phyloP scores from a whole-genome alignment of 2,888 invertebrate genomes.

The Eudiplozoon nipponicum region DNA sequence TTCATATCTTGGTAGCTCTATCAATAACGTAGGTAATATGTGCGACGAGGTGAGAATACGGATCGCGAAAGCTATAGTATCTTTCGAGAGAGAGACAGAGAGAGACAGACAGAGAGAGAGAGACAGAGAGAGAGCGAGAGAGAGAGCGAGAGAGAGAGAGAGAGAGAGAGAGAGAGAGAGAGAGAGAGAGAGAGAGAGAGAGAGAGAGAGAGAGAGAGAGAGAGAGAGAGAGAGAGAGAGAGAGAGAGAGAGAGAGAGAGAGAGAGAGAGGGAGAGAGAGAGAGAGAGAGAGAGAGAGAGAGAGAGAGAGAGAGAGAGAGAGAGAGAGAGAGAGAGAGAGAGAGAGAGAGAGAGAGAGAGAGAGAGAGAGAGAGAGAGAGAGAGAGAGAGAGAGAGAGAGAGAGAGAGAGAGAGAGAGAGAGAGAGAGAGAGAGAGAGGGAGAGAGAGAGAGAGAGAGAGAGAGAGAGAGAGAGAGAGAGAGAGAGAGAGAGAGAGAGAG shows the following conservation, averaged over 20 bases:
- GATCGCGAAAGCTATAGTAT: no score
- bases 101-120: slow-evolving; percentile 8
- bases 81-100: no score
- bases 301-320: neutral
- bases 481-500: neutral
- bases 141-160: slow-evolving; percentile 6
- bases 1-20: no score
- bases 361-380: slow-evolving; percentile 8
- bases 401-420: slow-evolving; percentile 6
- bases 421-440: slow-evolving; percentile 11
- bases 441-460: slow-evolving; percentile 9
- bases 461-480: slow-evolving; percentile 8
- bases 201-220: slow-evolving; percentile 9
- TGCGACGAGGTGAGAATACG: no score
- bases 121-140: slow-evolving; percentile 14
- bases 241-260: slow-evolving; percentile 7
- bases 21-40: no score
- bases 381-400: slow-evolving; percentile 11
- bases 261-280: slow-evolving; percentile 10
- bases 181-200: slow-evolving; percentile 9
- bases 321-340: slow-evolving; percentile 3
- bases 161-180: slow-evolving; percentile 14
- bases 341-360: slow-evolving; percentile 13
- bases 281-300: slow-evolving; percentile 4
- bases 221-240: slow-evolving; percentile 10